Conservation (phyloP, 2,797 vertebrate genomes). For the Chaetophractus vellerosus region DNA sequence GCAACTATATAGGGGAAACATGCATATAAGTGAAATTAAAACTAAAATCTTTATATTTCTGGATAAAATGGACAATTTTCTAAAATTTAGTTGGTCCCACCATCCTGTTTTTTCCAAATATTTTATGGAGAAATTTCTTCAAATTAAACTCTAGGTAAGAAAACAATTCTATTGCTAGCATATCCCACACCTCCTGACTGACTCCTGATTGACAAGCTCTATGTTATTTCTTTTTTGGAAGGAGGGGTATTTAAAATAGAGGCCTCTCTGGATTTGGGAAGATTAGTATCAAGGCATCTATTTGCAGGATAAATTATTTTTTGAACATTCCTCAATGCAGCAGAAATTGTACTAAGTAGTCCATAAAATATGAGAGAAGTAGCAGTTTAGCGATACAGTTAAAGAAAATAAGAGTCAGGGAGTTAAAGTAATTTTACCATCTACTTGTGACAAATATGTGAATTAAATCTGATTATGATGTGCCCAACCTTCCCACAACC, state of each 20-base stretch:
- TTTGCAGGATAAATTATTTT: not conserved
- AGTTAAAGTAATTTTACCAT: not conserved
- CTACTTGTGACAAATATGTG: not conserved
- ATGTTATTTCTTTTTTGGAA: not conserved
- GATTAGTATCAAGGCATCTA: not conserved
- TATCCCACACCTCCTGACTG: not conserved
- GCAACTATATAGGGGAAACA: not conserved
- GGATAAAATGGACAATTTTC: not conserved
- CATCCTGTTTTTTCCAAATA: not conserved
- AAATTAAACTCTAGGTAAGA: not conserved
- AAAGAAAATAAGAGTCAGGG: not conserved
- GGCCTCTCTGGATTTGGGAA: not conserved
- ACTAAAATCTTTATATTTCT: not conserved
- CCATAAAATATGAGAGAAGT: conserved; percentile 12
- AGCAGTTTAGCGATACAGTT: not conserved
- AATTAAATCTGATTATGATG: not conserved
- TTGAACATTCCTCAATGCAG: not conserved
- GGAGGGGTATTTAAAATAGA: too few species aligned
- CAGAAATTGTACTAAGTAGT: not conserved
- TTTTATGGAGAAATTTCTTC: not conserved
- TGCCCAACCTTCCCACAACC: not conserved
- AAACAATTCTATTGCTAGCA: not conserved
- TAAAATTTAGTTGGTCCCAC: not conserved
- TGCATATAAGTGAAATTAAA: conserved; percentile 26
- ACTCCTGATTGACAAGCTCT: not conserved